Conservation (phyloP, 2,888 invertebrate genomes). For the Drosophila cracens region DNA sequence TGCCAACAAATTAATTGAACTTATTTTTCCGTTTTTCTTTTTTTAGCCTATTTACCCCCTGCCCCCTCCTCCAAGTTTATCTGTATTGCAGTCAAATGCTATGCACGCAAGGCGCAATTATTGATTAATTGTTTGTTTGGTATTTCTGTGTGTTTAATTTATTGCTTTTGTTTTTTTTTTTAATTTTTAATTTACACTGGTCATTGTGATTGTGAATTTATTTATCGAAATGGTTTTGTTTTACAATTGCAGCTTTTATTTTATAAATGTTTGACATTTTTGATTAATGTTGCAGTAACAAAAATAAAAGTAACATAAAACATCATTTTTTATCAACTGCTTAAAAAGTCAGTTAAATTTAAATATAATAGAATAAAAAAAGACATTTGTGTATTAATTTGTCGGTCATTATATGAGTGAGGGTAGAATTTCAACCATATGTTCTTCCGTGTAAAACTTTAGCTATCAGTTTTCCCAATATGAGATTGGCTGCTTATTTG, state of each 20-base stretch:
- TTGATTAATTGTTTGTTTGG: constrained; percentile 72
- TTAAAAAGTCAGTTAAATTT: background rate
- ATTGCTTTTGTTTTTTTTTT: constrained; percentile 17
- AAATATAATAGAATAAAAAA: background rate
- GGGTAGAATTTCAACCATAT: background rate
- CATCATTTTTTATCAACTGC: background rate
- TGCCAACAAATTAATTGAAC: constrained; percentile 61
- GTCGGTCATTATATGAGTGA: background rate
- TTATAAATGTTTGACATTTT: background rate
- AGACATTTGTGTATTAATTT: background rate
- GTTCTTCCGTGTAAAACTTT: constrained; percentile 30
- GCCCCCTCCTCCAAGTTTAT: constrained; percentile 1
- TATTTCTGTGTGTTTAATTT: constrained; percentile 15
- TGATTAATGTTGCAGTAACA: background rate
- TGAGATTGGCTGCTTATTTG: constrained; percentile 32
- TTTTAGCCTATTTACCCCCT: constrained; percentile 11
- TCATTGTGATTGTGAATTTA: background rate
- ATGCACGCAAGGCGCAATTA: constrained; percentile 63
- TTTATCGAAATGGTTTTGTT: background rate
- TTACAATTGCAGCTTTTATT: background rate
- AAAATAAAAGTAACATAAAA: background rate
- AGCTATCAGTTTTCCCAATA: constrained; percentile 18
- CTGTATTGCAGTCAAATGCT: constrained; percentile 31
- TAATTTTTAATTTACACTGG: constrained; percentile 32
- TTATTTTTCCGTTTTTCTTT: constrained; percentile 9